Conservation (phyloP, 23 tunicate genomes). For the Botrylloides violaceus region DNA sequence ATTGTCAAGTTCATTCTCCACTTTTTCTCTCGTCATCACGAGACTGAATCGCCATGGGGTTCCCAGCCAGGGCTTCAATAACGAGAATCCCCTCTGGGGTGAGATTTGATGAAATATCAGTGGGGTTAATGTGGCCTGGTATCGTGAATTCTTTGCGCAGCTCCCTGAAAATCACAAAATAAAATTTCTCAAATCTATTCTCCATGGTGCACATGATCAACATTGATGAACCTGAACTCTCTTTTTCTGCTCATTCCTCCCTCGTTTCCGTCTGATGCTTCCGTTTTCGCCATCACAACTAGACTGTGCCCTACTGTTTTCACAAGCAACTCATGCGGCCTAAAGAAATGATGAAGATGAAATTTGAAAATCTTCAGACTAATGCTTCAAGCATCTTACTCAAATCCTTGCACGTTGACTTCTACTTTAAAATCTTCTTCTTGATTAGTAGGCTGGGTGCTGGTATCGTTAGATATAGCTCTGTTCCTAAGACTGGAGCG, state of each 20-base stretch:
- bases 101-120: constrained; percentile 66
- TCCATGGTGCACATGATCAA: neutral
- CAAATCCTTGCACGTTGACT: constrained; percentile 23
- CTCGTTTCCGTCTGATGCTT: constrained; percentile 23
- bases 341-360: constrained; percentile 4
- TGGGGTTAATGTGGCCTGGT: constrained; percentile 71
- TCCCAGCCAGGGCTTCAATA: constrained; percentile 57
- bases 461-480: neutral
- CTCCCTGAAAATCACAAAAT: constrained; percentile 30
- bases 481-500: constrained; percentile 6
- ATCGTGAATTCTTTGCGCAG: constrained; percentile 73
- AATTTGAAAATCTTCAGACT: neutral
- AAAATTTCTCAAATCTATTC: neutral
- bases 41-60: neutral
- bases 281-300: constrained; percentile 46
- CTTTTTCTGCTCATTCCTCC: neutral
- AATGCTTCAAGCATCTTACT: constrained; percentile 4
- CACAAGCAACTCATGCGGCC: constrained; percentile 76
- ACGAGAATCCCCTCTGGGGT: constrained; percentile 68
- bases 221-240: constrained; percentile 26
- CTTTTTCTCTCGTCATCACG: neutral
- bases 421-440: constrained; percentile 14
- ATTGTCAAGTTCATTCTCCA: constrained; percentile 1
- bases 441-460: neutral
- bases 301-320: constrained; percentile 69